These are phyloP conservation scores for Ctenodactylus gundi DNA, from an alignment of 2,113 vertebrate species.

Conservation along the genomic window DNA sequence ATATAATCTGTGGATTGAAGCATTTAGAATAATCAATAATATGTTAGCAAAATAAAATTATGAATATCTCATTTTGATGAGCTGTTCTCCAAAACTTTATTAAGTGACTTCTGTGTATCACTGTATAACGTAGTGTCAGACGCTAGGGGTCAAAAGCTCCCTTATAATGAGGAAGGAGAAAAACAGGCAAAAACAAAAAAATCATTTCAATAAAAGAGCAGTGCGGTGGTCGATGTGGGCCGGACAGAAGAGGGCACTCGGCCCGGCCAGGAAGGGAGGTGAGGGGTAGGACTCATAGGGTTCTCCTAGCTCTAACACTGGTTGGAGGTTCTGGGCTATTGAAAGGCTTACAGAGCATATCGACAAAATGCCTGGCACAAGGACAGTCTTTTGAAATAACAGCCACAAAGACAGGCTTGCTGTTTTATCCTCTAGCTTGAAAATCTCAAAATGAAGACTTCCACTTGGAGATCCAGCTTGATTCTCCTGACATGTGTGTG, in stretches of 20 bases:
- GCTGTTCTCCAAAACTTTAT: background rate
- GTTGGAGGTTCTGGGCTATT: accelerated
- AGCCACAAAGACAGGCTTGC: background rate
- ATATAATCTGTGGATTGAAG: background rate
- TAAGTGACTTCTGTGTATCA: background rate
- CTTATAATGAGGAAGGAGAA: background rate
- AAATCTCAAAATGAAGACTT: background rate
- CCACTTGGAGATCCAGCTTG: accelerated
- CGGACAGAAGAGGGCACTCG: accelerated
- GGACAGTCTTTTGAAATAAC: background rate
- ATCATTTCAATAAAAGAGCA: background rate
- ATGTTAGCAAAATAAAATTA: background rate
- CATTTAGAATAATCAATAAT: background rate
- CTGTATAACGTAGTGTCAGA: no score
- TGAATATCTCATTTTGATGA: background rate
- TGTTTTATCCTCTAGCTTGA: no score
- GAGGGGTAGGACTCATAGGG: accelerated
- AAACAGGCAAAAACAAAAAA: background rate
- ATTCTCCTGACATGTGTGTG: background rate
- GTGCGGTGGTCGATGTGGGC: no score
- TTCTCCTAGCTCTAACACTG: accelerated
- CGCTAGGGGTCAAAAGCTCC: background rate
- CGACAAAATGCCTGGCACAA: background rate
- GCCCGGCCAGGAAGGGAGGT: background rate
- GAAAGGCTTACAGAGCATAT: background rate